Evolutionary conservation across 37 sponge, comb jelly and placozoan species (phyloP), one percentile per base, ranked within the genome.

Genomic region (Eunapius fragilis): DNA sequence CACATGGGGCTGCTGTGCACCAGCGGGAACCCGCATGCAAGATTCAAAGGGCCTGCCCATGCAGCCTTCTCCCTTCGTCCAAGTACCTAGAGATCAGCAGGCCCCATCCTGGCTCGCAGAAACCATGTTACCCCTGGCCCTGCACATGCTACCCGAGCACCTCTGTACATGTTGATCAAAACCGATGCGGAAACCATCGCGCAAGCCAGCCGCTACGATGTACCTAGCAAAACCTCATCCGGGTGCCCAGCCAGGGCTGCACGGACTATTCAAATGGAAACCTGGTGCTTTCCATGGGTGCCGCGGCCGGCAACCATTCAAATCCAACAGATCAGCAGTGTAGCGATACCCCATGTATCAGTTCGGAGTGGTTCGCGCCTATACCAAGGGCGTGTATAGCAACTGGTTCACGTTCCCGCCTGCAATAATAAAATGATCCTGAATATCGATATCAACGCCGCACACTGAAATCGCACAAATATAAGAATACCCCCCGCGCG

Each of bases 1-100:
- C 79, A 58, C n/a, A 78, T 47, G 30, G 50, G 79, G 48, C 79
- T 80, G 31, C 22, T 19, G 68, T 80, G 68, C 6, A 41, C 41
- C 41, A 3, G 41, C 6, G 41, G 41, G 41, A 41, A 41, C 6
- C 6, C 41, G n/a, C n/a, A n/a, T 6, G 41, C 41, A 41, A 6
- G 41, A 41, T 41, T 41, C 41, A 41, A 41, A 9, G 41, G 41
- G 41, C 41, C 41, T 6, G 6, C 27, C 67, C 3, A 3, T 48
- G 30, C 13, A 26, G 58, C 28, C 23, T 17, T 28, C 23, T 0
- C 69, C 69, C 80, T 9, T 68, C 48, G 68, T 67, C 69, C 23
- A 80, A 3, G 33, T 80, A 80, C 17, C 1, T 2, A 19, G 80
- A 68, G 33, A 80, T 58, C 34, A 80, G 58, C 3, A 80, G 58